Base-by-base conservation (phyloP, 2,888 invertebrate genomes). In the Lasioglossum lativentre region DNA sequence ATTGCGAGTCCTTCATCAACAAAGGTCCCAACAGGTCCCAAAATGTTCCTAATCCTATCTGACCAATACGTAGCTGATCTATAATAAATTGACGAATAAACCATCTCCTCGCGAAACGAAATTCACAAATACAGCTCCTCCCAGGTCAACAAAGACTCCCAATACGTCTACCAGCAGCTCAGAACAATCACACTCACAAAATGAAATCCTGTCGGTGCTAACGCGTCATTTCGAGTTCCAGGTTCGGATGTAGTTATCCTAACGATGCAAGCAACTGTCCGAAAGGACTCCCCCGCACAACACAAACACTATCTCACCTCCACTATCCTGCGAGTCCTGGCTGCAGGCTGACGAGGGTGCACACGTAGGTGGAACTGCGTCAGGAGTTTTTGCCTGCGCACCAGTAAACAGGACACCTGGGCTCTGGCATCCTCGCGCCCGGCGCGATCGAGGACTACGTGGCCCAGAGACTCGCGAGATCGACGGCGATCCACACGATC, bases 291-390 rank as follows among this genome's bases (percentile, higher is more conserved):
- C 71, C 34, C 30, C 47, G 45, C 63, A 5, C n/a, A 14, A 6
- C 5, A 4, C 3, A 14, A 2, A 4, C n/a, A 2, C 30, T 8
- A 10, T 63, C 85, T 85, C 85, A 85, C 85, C 84, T 85, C n/a
- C 27, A 16, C 27, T 16, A 23, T 63, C 38, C 45, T 38, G 56
- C 3, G 30, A 59, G 40, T 40, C 23, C 80, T 6, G 8, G 5
- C 23, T 59, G 8, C 23, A n/a, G 12, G 14, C 3, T 45, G 10
- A 12, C 38, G 8, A 4, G 16, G 40, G 45, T 59, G 30, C 59
- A 59, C 59, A n/a, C 23, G 52, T 52, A 52, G 14, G 27, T 59
- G 4, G 34, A 14, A 12, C 2, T 30, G 4, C 38, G 19, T n/a
- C 30, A 45, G 56, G n/a, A 40, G 30, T 47, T 52, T 16, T 59